These are phyloP conservation scores for Butastur rufipennis DNA, from an alignment of 2,113 vertebrate species.

Conservation along the genomic window DNA sequence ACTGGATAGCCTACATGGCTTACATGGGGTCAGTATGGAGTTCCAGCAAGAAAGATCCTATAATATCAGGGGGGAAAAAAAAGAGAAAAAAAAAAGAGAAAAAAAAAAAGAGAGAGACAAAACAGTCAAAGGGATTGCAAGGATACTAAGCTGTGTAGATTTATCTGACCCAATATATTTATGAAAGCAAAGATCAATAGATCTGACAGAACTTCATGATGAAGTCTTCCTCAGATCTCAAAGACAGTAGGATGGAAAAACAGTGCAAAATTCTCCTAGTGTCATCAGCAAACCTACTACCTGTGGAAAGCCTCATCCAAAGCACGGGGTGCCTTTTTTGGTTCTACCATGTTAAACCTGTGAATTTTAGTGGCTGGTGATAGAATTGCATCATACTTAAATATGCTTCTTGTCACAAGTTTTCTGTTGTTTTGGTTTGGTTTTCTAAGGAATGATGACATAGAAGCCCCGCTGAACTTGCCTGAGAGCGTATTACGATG, in stretches of 20 bases:
- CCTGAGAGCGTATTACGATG: neutral
- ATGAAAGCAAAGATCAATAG: neutral
- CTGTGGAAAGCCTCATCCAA: neutral
- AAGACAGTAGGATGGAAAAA: neutral
- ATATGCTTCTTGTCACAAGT: slow-evolving; percentile 34
- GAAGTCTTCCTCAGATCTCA: neutral
- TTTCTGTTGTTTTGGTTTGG: neutral
- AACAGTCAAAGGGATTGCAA: neutral
- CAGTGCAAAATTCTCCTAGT: neutral
- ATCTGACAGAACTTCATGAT: neutral
- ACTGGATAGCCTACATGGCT: neutral
- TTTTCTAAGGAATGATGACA: slow-evolving; percentile 3
- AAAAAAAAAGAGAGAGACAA: accelerated
- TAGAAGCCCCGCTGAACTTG: neutral
- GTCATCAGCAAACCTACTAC: neutral
- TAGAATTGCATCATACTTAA: neutral
- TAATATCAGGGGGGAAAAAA: neutral
- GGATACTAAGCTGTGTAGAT: neutral
- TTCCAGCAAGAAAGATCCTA: neutral
- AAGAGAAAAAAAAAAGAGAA: neutral
- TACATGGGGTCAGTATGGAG: neutral
- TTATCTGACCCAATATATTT: neutral
- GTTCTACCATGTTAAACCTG: neutral
- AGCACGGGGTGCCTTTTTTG: neutral
- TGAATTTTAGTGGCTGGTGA: neutral